phyloP scores from a whole-genome alignment of 1,140 invertebrate genomes.

The Drosophila nigrodunni region DNA sequence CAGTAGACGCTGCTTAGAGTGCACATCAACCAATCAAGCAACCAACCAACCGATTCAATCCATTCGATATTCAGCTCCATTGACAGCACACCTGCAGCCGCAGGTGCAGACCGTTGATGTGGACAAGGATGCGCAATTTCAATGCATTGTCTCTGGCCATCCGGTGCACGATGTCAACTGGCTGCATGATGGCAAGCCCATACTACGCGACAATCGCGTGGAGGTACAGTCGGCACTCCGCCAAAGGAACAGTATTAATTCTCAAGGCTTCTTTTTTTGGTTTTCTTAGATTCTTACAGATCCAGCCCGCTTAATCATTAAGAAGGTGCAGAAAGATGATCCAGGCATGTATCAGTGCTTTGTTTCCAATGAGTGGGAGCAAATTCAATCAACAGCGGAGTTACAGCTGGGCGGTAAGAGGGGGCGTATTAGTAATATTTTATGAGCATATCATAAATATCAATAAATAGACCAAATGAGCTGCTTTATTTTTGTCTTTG shows the following conservation, averaged over 20 bases:
- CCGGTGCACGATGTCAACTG: slow-evolving; percentile 92
- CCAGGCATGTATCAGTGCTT: slow-evolving; percentile 94
- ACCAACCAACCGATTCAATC: neutral
- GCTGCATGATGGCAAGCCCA: slow-evolving; percentile 92
- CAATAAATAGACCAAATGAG: slow-evolving; percentile 13
- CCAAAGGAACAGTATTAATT: too few relatives aligned
- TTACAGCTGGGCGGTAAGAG: slow-evolving; percentile 92
- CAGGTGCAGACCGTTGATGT: slow-evolving; percentile 91
- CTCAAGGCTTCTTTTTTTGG: neutral
- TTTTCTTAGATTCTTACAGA: slow-evolving; percentile 74
- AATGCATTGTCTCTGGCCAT: slow-evolving; percentile 94
- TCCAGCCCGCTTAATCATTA: slow-evolving; percentile 81
- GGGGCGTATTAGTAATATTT: slow-evolving; percentile 35
- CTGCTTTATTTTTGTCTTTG: slow-evolving; percentile 3
- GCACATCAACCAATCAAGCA: neutral
- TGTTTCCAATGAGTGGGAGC: slow-evolving; percentile 93
- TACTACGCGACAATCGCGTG: slow-evolving; percentile 87
- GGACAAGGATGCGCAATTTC: slow-evolving; percentile 92
- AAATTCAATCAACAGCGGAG: slow-evolving; percentile 93
- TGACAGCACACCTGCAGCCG: slow-evolving; percentile 90
- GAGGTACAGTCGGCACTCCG: slow-evolving; percentile 78
- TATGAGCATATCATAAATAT: slow-evolving; percentile 30
- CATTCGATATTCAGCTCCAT: slow-evolving; percentile 86
- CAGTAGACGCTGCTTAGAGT: slow-evolving; percentile 1
- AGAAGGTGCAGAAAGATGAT: slow-evolving; percentile 84